phyloP scores from a whole-genome alignment of 2,113 vertebrate species.

The Ptilorrhoa leucosticta region DNA sequence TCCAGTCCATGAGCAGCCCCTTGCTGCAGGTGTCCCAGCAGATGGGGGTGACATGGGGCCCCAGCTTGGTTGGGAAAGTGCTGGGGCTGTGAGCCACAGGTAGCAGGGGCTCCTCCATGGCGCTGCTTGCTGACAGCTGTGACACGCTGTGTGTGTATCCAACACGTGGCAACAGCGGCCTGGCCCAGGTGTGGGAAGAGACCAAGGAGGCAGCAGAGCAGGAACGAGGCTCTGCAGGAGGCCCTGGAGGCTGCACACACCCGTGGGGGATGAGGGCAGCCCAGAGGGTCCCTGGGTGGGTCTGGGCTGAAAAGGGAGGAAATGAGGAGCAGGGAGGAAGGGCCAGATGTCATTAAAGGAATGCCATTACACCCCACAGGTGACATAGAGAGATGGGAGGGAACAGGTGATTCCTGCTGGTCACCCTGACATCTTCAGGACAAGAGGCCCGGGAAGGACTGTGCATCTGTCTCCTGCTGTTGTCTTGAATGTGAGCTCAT shows the following conservation, averaged over 20 bases:
- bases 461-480: fast-evolving
- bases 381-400: neutral
- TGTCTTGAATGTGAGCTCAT: neutral
- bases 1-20: neutral
- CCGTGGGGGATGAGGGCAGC: fast-evolving
- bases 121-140: fast-evolving
- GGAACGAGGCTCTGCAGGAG: fast-evolving
- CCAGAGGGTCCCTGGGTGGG: neutral
- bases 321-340: neutral
- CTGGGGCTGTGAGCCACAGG: fast-evolving
- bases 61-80: fast-evolving
- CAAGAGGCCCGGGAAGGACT: neutral
- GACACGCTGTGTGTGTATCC: fast-evolving
- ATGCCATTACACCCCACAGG: neutral
- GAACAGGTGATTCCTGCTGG: neutral
- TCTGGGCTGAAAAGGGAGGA: too few species aligned
- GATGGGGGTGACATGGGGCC: fast-evolving
- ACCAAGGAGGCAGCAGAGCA: neutral
- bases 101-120: neutral
- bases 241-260: fast-evolving
- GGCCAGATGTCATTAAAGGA: too few species aligned
- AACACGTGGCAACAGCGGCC: fast-evolving
- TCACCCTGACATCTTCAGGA: too few species aligned
- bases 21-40: fast-evolving
- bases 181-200: neutral